Evolutionary conservation across 2,888 invertebrate species (phyloP), one percentile per base, ranked within the genome.

Genomic region (Callimorpha dominula): DNA sequence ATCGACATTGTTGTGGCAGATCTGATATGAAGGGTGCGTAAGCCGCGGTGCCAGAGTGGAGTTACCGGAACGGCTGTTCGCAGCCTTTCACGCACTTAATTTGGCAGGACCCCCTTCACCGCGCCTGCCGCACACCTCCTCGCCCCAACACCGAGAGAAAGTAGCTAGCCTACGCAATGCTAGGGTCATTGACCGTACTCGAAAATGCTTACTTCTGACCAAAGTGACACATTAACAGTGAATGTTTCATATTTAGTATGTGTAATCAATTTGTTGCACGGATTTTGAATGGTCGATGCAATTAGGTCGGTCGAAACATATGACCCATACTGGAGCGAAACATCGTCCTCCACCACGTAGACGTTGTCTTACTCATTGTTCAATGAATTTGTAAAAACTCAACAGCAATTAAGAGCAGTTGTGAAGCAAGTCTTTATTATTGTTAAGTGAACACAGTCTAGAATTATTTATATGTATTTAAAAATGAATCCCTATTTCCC

Each of bases 111-210:
- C 94, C 93, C 94, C 93, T 93, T 85, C 91, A 77, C 91, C 91
- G 86, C 91, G 82, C 88, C 80, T 84, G 79, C 87, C 89, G 84
- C 89, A 76, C 89, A 86, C 89, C 89, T 88, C 91, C 87, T 90
- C 90, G 90, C 89, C 83, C 85, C 90, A 89, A 87, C 92, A 89
- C 85, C 88, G 84, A 94, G 95, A 95, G 95, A 95, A 95, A 95
- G 95, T 95, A 95, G 95, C 94, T 94, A 91, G 92, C 94, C 94
- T 94, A 95, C 95, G 95, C 95, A 95, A 94, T 94, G 90, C 90
- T 93, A 92, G 93, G 95, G 95, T 95, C 95, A 92, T 91, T 89
- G 95, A 92, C 95, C 95, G 92, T 90, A 94, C 94, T 93, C 94
- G 90, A 94, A 95, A 95, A 94, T 94, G 90, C 93, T 93, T 88